Percentiles rank a stretch among this genome's conserved stretches.
Evolutionary conservation across 2,797 vertebrate species (phyloP).

Genomic region (Hephaestus fuliginosus): DNA sequence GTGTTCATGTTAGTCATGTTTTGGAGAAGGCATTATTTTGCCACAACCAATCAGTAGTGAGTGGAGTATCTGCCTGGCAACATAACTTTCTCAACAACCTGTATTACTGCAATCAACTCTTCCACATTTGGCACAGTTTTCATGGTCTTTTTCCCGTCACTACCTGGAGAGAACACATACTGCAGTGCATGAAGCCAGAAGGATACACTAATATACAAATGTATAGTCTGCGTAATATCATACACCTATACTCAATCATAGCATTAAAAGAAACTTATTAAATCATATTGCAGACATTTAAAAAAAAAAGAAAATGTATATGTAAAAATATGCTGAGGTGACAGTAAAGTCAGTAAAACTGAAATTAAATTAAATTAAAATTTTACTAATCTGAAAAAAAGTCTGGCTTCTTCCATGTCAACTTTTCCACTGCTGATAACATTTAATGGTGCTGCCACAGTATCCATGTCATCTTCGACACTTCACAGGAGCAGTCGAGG

Average conservation of each 20-base stretch:
- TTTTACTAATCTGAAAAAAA: neutral
- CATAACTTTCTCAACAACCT: neutral
- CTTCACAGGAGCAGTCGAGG: neutral
- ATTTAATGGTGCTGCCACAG: neutral
- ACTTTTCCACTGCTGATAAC: neutral
- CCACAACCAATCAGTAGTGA: neutral
- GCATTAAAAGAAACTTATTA: too few species aligned
- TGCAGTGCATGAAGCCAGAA: neutral
- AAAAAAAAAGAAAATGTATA: neutral
- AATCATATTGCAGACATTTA: too few species aligned
- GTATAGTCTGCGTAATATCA: neutral
- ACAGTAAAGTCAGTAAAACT: neutral
- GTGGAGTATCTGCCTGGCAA: neutral
- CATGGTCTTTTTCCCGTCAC: neutral
- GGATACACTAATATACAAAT: neutral
- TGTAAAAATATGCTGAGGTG: neutral
- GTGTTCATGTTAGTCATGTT: neutral
- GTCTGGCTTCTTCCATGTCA: neutral
- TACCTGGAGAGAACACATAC: neutral
- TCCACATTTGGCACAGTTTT: neutral
- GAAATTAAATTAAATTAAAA: neutral
- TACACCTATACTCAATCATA: neutral
- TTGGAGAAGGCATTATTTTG: neutral
- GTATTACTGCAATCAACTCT: neutral
- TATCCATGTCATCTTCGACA: slow-evolving; percentile 23